A percentile compares a stretch with the other conserved stretches of the same genome.
phyloP scores from a whole-genome alignment of 2,797 vertebrate genomes.

The Paguma larvata region DNA sequence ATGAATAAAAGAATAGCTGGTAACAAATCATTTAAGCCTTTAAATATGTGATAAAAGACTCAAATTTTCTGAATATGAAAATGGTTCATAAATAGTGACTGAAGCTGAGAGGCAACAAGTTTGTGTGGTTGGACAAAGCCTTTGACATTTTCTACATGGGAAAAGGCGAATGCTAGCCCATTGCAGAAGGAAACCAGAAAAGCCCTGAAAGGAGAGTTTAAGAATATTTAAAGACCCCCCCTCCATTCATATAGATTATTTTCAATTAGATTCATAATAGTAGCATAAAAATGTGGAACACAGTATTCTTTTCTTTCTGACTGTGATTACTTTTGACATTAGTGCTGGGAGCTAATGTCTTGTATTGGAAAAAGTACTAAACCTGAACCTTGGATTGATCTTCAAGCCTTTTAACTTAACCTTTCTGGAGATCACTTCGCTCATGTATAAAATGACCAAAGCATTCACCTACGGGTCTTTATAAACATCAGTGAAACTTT shows the following conservation, averaged over 20 bases:
- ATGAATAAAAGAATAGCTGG: not conserved
- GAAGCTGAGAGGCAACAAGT: not conserved
- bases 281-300: conserved; percentile 1
- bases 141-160: conserved; percentile 3
- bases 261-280: not conserved
- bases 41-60: not conserved
- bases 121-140: not conserved
- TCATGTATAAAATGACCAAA: not conserved
- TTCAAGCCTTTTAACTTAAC: not conserved
- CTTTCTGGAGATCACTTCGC: not conserved
- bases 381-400: not conserved
- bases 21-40: not conserved
- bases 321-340: not conserved
- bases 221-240: not conserved
- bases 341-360: not conserved
- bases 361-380: not conserved
- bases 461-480: not conserved
- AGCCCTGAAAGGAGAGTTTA: not conserved
- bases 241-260: not conserved
- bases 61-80: not conserved
- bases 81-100: not conserved
- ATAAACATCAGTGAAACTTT: not conserved
- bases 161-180: not conserved
- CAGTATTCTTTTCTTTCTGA: not conserved
- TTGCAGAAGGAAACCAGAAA: not conserved